Percentiles rank a stretch among this genome's conserved stretches.
Conservation (phyloP, 2,113 vertebrate species). For the Heterotis niloticus region DNA sequence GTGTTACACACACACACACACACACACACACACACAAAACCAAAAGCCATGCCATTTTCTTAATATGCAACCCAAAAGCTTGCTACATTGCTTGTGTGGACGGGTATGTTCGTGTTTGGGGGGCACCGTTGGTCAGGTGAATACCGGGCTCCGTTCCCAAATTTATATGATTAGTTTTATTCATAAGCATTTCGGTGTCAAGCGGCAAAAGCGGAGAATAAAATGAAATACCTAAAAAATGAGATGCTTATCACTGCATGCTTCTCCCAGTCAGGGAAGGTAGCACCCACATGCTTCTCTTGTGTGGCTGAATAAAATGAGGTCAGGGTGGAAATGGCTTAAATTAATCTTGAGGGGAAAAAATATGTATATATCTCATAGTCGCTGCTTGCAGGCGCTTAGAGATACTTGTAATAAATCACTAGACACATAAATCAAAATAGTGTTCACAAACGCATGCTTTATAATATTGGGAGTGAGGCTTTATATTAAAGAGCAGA, state of each 20-base stretch:
- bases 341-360: neutral
- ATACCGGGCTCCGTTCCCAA: neutral
- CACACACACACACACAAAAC: too few relatives aligned
- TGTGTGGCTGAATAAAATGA: neutral
- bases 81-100: neutral
- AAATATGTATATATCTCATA: neutral
- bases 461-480: conserved; percentile 9
- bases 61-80: neutral
- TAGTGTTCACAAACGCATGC: neutral
- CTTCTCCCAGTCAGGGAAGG: too few relatives aligned
- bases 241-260: too few relatives aligned
- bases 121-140: too few relatives aligned
- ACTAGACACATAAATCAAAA: neutral
- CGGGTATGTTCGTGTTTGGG: too few relatives aligned
- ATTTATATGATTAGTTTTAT: neutral
- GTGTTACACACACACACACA: too few relatives aligned
- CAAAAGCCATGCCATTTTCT: neutral
- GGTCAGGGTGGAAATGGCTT: neutral
- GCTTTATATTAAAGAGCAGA: conserved; percentile 15
- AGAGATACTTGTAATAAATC: neutral
- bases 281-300: too few relatives aligned
- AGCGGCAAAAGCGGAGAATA: too few relatives aligned
- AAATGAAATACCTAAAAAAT: too few relatives aligned
- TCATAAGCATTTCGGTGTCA: neutral
- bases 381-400: neutral